phyloP scores from a whole-genome alignment of 2,888 invertebrate species.

The Eurytoma californica region DNA sequence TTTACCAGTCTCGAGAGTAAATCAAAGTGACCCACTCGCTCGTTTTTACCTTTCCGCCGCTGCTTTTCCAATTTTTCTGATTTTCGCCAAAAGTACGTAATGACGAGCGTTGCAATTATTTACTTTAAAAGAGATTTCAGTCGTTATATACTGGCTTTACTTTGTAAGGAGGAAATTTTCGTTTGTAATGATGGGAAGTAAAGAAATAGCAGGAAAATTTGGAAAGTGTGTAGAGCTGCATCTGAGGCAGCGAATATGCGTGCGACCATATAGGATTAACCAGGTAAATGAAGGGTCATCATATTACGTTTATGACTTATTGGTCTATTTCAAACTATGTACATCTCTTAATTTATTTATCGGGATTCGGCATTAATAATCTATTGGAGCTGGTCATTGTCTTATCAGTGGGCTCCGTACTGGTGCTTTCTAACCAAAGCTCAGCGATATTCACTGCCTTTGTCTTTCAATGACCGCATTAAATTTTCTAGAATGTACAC shows the following conservation, averaged over 20 bases:
- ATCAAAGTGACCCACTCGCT: constrained; percentile 7
- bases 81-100: not conserved
- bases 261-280: not conserved
- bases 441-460: constrained; percentile 11
- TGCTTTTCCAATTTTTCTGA: constrained; percentile 7
- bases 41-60: not conserved
- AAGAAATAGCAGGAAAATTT: too few relatives aligned
- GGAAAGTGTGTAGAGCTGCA: too few relatives aligned
- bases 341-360: not conserved
- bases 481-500: too few relatives aligned
- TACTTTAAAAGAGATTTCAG: too few relatives aligned
- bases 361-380: constrained; percentile 42
- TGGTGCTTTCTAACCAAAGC: constrained; percentile 23
- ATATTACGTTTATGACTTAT: not conserved
- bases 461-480: too few relatives aligned
- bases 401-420: constrained; percentile 55
- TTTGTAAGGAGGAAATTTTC: too few relatives aligned
- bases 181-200: too few relatives aligned
- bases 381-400: constrained; percentile 53
- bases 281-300: too few relatives aligned
- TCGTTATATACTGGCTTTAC: too few relatives aligned
- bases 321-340: not conserved
- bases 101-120: too few relatives aligned
- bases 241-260: not conserved
- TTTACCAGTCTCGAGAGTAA: not conserved